Base-by-base conservation (phyloP, 37 sponge, comb jelly and placozoan species). In the Bolinopsis microptera region DNA sequence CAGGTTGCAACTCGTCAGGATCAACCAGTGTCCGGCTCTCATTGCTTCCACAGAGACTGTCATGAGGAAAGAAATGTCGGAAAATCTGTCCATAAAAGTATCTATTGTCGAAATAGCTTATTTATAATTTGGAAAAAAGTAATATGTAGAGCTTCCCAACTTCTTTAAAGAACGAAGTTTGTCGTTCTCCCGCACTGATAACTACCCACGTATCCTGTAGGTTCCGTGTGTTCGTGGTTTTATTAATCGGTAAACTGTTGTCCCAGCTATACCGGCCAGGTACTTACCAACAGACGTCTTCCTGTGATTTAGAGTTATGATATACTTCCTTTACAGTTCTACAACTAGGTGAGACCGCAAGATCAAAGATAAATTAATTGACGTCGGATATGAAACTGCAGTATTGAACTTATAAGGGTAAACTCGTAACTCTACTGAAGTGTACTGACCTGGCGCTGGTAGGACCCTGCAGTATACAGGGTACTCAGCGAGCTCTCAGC, bases 201-300 rank as follows among this genome's bases (percentile, higher is more conserved):
- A 83, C 95, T 94, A 41, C 99, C 99, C 36, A 98, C 93, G 88
- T 98, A 98, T 93, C 97, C 99, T 93, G 97, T 97, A 18, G 97
- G 95, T 82, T 98, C 99, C 24, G 99, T 98, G 93, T 98, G 99
- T 39, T 98, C 99, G 69, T 98, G 99, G 88, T 98, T 98, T 76
- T 98, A n/a, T 98, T 76, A 98, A 95, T 18, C 99, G 76, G 38
- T 96, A 25, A 83, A 97, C 96, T 61, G 76, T 41, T 39, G 96
- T 95, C 0, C 99, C 97, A 39, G 97, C 95, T 25, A 69, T 76
- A 0, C 69, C 69, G 27, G 99, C 97, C 36, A 98, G 92, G 67
- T 94, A 97, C 94, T 95, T 95, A 27, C 97, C 93, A 31, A 97
- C 40, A 39, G 97, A 97, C 83, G 99, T 98, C 80, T 98, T 31